Base-by-base conservation (phyloP, 2,888 invertebrate species). In the Synanthedon formicaeformis region DNA sequence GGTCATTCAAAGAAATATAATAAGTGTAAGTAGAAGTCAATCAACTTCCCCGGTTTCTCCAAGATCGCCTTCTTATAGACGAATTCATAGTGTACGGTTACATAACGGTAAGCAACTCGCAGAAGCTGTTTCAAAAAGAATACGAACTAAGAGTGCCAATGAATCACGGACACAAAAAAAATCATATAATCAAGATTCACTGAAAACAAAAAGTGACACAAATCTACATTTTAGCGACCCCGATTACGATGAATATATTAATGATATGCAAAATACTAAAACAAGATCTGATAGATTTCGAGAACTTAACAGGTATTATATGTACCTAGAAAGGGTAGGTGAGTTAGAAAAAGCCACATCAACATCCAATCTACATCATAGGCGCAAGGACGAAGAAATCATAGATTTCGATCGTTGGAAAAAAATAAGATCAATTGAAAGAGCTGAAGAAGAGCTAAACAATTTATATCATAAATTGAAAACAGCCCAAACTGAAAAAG, bases 351-450 rank as follows among this genome's bases (percentile, higher is more conserved):
- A 91, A 60, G 91, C 92, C 1, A 93, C 94, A 4, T 93, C 93
- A 0, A 89, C 88, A 0, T 88, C 88, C 50, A 92, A 93, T 64
- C 83, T 94, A 51, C 90, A 92, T 51, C 93, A 94, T 1, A 88
- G 94, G 62, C 89, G 91, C 61, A 91, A 89, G 73, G 93, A 94
- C 66, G 92, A 93, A 63, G 94, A 95, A 72, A 92, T 95, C 10
- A 92, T 96, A 56, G 95, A 96, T 78, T 96, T 93, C 70, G 96
- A 96, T 60, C 90, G 94, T 54, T 96, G 96, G 96, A 93, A 92
- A 70, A 92, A 92, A 75, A 90, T 96, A 18, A 88, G 96, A 53
- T 89, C 90, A 5, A 92, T 93, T 60, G 95, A 95, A 75, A 90
- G 92, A 60, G 95, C 95, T 0, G 95, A 96, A 73, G 91, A 92